A percentile compares a stretch with the other conserved stretches of the same genome.
phyloP scores from a whole-genome alignment of 2,113 vertebrate species.

The Salvelinus namaycush region DNA sequence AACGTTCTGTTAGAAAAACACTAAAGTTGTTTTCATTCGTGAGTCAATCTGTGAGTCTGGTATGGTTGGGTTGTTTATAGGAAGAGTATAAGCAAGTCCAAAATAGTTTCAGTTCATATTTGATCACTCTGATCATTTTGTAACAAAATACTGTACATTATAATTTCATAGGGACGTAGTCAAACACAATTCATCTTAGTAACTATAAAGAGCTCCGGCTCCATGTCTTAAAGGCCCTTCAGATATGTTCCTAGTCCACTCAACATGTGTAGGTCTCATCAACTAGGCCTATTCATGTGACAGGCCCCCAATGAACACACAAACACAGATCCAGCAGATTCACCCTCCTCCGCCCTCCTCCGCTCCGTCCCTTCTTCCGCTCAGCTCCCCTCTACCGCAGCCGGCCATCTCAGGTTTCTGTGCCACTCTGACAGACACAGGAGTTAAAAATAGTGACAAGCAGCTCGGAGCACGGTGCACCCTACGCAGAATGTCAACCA shows the following conservation, averaged over 20 bases:
- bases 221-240: too few relatives aligned
- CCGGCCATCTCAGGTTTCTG: slow-evolving; percentile 54
- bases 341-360: background rate
- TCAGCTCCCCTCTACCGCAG: background rate
- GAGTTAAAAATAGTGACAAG: slow-evolving; percentile 62
- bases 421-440: slow-evolving; percentile 49
- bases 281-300: slow-evolving; percentile 18
- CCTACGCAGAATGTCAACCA: slow-evolving; percentile 62
- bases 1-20: too few relatives aligned
- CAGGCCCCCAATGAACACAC: slow-evolving; percentile 43
- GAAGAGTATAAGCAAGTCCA: too few relatives aligned
- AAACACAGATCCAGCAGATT: slow-evolving; percentile 43
- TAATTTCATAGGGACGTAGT: too few relatives aligned
- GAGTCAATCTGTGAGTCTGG: too few relatives aligned
- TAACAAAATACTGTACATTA: too few relatives aligned
- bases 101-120: too few relatives aligned
- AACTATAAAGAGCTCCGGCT: too few relatives aligned
- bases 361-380: background rate
- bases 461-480: slow-evolving; percentile 2
- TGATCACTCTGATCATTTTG: too few relatives aligned
- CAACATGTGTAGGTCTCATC: slow-evolving; percentile 6
- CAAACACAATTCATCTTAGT: too few relatives aligned
- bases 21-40: too few relatives aligned
- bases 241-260: background rate
- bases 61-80: too few relatives aligned